Evolutionary conservation across 2,888 invertebrate genomes (phyloP), one percentile per base, ranked within the genome.

Genomic region (Plusia festucae): DNA sequence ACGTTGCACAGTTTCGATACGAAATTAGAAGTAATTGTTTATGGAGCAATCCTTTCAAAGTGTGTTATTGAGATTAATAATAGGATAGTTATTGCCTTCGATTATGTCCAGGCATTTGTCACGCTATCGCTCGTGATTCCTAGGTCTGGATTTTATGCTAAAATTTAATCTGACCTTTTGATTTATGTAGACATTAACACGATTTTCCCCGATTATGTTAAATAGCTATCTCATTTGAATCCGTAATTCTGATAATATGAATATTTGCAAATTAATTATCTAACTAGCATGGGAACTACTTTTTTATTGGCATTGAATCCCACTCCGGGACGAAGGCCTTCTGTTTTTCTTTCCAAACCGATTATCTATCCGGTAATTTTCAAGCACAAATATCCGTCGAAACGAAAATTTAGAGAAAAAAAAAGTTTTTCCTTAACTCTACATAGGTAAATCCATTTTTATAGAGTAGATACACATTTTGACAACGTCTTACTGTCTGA

Each of bases 121-220:
- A 79, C 79, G 79, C 77, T 24, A 79, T 65, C 27, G 53, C 55
- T 20, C 52, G 54, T 76, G 68, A 68, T 66, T 62, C 34, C 15
- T 20, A 22, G 58, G 58, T 57, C 54, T 71, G 58, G 53, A 66
- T 58, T 60, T 66, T 65, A 57, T 68, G 44, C 22, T 49, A 60
- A 56, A 27, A 53, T 69, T 53, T 52, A 57, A 11, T 54, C 11
- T 46, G 61, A 65, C 73, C 82, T 79, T 76, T 70, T 61, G 61
- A 59, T 68, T 74, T 74, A 62, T 76, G 74, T 73, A 70, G 76
- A 51, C 53, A 78, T 81, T 81, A 79, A 65, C 73, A 73, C 69
- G 53, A 59, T 62, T 73, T 54, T 32, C 22, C 40, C 53, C 58
- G 22, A 60, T 73, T 62, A 62, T 8, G 4, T 3, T 0, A 16